Base-by-base conservation (phyloP, 2,797 vertebrate genomes). In the Betta splendens region DNA sequence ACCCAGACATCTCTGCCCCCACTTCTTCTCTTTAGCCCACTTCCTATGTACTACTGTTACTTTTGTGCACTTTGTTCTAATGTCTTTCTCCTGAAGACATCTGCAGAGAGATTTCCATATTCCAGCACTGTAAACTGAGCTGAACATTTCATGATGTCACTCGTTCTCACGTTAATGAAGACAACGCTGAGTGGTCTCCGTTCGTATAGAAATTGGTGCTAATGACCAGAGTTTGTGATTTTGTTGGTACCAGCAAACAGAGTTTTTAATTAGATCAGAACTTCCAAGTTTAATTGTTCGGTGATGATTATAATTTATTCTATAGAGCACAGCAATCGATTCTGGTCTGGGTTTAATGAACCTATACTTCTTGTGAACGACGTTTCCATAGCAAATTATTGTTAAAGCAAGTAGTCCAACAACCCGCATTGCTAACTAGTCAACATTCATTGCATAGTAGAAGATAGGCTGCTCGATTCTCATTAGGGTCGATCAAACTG, bases 401-500 rank as follows among this genome's bases (percentile, higher is more conserved):
- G 45, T 52, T 17, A 68, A 62, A 63, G 29, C 8, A 50, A 51
- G 6, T 52, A 55, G 31, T 70, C 17, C 26, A 42, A 45, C 60
- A 38, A 26, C 72, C 67, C 67, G 61, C 39, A 48, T 49, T 26
- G 23, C 47, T 18, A 39, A 45, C 9, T 67, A 63, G 43, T 59
- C 57, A 45, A 48, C 37, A 28, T 69, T 55, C 68, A 73, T 80
- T 9, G 29, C 67, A 5, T 66, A 44, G 43, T 79, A 80, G 64
- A 72, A 65, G 49, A 57, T 78, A 79, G 50, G 52, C 65, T 75
- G 85, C 83, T 84, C 75, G 44, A 72, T 46, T 53, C 60, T 73
- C 85, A 83, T 81, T 22, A 81, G 58, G 82, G 88, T 89, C 74
- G 63, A 80, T 77, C 57, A 56, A 67, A 67, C 72, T 75, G 77